A percentile compares a stretch with the other conserved stretches of the same genome.
Conservation (phyloP, 2,888 invertebrate genomes). For the Drosophila paracracens region DNA sequence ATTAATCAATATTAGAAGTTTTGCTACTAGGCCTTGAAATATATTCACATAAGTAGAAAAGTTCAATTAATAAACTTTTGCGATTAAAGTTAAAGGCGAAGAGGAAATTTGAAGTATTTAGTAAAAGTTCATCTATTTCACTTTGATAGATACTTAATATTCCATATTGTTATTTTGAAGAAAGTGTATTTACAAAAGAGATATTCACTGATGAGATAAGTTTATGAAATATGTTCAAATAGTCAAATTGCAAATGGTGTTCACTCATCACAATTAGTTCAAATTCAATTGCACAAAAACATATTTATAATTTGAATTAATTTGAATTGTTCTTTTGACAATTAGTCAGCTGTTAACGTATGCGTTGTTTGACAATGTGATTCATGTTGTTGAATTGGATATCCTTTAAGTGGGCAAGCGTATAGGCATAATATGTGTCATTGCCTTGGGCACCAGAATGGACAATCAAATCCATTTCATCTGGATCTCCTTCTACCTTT, state of each 20-base stretch:
- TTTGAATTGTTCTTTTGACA: background rate
- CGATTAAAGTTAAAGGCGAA: too few species aligned
- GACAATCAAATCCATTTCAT: slow-evolving; percentile 64
- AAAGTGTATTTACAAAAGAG: background rate
- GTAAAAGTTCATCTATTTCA: too few species aligned
- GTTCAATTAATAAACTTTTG: background rate
- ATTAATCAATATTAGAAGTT: background rate
- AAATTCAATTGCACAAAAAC: background rate
- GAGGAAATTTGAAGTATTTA: too few species aligned
- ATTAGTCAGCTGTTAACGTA: background rate
- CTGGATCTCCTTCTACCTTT: slow-evolving; percentile 9
- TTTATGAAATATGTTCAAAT: background rate
- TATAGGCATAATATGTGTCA: slow-evolving; percentile 79
- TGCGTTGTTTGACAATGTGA: background rate
- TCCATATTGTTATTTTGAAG: background rate
- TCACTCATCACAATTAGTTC: background rate
- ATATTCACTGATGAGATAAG: background rate
- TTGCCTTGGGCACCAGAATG: slow-evolving; percentile 5
- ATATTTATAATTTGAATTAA: background rate
- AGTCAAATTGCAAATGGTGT: background rate
- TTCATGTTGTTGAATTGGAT: slow-evolving; percentile 3
- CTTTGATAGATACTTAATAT: background rate
- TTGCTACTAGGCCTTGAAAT: background rate
- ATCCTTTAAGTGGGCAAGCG: slow-evolving; percentile 68
- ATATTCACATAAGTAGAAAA: background rate